Evolutionary conservation across 2,797 vertebrate species (phyloP).

Genomic region (Scleropages formosus): DNA sequence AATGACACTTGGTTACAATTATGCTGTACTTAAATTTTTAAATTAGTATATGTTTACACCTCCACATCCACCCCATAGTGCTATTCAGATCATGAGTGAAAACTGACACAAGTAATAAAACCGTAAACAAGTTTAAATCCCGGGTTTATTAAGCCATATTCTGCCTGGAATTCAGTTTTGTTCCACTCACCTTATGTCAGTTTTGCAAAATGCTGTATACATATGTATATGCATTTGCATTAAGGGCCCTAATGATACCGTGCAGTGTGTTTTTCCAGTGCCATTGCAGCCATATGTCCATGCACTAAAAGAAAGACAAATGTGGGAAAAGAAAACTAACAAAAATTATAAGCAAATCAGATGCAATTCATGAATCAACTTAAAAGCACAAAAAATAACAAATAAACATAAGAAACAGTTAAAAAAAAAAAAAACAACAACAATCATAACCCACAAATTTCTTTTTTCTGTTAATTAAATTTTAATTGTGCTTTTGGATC

Average conservation of each 20-base stretch:
- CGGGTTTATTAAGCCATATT: background rate
- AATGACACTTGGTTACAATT: too few species aligned
- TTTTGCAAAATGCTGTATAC: conserved; percentile 21
- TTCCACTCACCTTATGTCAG: conserved; percentile 54
- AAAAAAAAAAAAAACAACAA: conserved; percentile 5
- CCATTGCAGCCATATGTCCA: conserved; percentile 57
- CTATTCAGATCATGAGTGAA: background rate
- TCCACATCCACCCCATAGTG: too few species aligned
- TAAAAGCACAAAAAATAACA: conserved; percentile 14
- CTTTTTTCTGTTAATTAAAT: too few species aligned
- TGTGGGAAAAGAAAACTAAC: conserved; percentile 49
- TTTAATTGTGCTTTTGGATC: background rate
- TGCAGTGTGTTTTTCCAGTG: conserved; percentile 43
- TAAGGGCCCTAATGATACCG: conserved; percentile 36
- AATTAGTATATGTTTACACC: too few species aligned
- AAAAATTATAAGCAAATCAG: conserved; percentile 45
- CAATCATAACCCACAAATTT: too few species aligned
- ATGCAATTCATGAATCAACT: conserved; percentile 13
- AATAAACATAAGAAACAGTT: conserved; percentile 4
- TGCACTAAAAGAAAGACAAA: conserved; percentile 63
- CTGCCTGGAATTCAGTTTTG: conserved; percentile 2
- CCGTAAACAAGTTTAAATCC: background rate
- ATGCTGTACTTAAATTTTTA: too few species aligned
- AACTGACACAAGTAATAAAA: conserved; percentile 45
- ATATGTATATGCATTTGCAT: conserved; percentile 32